Conservation (phyloP, 2,888 invertebrate species). For the Dascillus cervinus region DNA sequence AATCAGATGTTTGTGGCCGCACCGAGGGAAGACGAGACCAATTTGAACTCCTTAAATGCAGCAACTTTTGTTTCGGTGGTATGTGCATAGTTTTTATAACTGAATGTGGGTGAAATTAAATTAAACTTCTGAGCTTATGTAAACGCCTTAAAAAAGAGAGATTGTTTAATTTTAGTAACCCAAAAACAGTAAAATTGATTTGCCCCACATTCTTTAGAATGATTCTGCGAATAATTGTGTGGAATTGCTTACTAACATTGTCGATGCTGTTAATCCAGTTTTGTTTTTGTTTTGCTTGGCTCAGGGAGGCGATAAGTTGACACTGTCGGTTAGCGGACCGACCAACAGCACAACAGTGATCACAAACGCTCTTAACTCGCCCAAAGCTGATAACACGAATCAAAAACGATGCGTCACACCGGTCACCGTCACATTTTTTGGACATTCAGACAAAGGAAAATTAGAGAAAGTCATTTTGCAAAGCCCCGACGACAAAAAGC, state of each 20-base stretch:
- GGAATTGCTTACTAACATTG: conserved; percentile 6
- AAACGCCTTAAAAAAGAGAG: no score
- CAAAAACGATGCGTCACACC: conserved; percentile 42
- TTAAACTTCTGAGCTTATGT: conserved; percentile 1
- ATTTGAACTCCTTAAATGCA: conserved; percentile 45
- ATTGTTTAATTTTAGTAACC: no score
- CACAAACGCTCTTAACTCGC: conserved; percentile 20
- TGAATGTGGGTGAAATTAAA: neutral
- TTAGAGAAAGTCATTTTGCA: conserved; percentile 33
- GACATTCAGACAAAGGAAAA: conserved; percentile 36
- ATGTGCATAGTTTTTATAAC: conserved; percentile 37
- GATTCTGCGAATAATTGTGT: conserved; percentile 1
- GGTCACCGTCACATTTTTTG: conserved; percentile 56
- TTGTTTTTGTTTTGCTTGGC: conserved; percentile 3
- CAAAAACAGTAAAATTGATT: no score
- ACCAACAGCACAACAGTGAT: conserved; percentile 20
- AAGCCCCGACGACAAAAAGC: conserved; percentile 21
- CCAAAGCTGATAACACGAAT: conserved; percentile 20
- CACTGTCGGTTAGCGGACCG: conserved; percentile 54
- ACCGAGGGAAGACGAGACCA: conserved; percentile 38
- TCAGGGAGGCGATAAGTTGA: conserved; percentile 64
- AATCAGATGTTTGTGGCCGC: conserved; percentile 52
- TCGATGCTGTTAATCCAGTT: conserved; percentile 3
- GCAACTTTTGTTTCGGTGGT: conserved; percentile 73
- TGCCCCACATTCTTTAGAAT: neutral